A percentile compares a stretch with the other conserved stretches of the same genome.
phyloP scores from a whole-genome alignment of 1,140 invertebrate genomes.

The Melipona quadrifasciata region DNA sequence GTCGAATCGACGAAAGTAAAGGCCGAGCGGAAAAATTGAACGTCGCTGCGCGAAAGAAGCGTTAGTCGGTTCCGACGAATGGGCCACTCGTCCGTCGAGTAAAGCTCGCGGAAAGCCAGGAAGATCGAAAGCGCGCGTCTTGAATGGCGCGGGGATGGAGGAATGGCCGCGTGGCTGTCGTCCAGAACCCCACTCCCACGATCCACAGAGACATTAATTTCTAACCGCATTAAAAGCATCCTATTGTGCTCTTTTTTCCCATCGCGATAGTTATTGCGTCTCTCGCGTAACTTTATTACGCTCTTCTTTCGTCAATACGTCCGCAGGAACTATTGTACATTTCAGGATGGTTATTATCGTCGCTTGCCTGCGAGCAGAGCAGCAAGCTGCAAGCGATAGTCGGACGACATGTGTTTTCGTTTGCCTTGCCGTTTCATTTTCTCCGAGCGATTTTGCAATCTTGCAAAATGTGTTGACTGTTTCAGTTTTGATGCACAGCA shows the following conservation, averaged over 20 bases:
- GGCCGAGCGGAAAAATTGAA: background rate
- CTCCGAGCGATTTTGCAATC: background rate
- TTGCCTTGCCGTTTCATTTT: background rate
- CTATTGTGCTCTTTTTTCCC: background rate
- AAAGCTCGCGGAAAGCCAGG: slow-evolving; percentile 19
- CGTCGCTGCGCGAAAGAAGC: background rate
- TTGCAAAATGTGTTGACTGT: background rate
- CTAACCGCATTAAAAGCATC: slow-evolving; percentile 54
- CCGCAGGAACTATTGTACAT: background rate
- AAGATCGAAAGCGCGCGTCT: slow-evolving; percentile 25
- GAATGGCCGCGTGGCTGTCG: slow-evolving; percentile 29
- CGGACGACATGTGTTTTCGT: background rate
- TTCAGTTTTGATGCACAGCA: background rate
- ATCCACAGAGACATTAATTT: slow-evolving; percentile 56
- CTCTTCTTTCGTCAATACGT: background rate
- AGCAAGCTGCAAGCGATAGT: background rate
- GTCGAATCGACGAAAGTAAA: background rate
- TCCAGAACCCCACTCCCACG: slow-evolving; percentile 55
- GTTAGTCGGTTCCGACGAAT: background rate
- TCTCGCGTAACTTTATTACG: background rate
- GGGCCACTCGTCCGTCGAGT: background rate
- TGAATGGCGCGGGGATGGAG: slow-evolving; percentile 4
- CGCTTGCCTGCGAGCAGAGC: no score
- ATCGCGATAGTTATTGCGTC: background rate
- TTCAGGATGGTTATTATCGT: background rate